Evolutionary conservation across 2,888 invertebrate genomes (phyloP).

Genomic region (Andricus curvator): DNA sequence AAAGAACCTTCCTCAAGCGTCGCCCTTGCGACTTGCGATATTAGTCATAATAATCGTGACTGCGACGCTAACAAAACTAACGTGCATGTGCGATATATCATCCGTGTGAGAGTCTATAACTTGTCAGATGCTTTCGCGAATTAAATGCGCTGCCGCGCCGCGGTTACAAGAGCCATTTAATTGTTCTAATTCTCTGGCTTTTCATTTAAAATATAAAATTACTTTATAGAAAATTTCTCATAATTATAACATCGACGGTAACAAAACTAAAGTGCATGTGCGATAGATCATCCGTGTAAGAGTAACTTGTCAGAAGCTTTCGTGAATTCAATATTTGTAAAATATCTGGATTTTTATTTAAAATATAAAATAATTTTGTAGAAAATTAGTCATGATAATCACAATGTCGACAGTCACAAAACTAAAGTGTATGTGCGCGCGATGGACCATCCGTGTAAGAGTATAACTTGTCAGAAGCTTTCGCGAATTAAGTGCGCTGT

Average conservation of each 20-base stretch:
- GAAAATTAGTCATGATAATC: too few relatives aligned
- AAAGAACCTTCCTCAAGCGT: slow-evolving; percentile 47
- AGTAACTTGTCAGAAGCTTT: slow-evolving; percentile 14
- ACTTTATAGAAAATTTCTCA: slow-evolving; percentile 30
- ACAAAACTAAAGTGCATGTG: slow-evolving; percentile 26
- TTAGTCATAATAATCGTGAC: slow-evolving; percentile 51
- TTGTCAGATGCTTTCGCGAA: slow-evolving; percentile 7
- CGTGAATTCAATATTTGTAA: too few relatives aligned
- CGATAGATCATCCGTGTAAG: background rate
- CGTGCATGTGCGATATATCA: slow-evolving; percentile 38
- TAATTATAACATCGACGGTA: slow-evolving; percentile 26
- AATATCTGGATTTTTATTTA: too few relatives aligned
- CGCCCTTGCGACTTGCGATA: slow-evolving; percentile 45
- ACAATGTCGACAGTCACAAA: background rate
- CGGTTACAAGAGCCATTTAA: background rate
- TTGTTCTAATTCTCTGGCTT: too few relatives aligned
- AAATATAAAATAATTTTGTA: too few relatives aligned
- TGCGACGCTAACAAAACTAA: slow-evolving; percentile 42
- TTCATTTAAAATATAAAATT: too few relatives aligned
- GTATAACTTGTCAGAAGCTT: background rate
- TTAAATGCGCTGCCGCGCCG: background rate
- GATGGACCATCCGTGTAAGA: background rate
- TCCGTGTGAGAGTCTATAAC: background rate
- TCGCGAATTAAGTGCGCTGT: background rate
- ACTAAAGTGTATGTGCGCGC: slow-evolving; percentile 40